Evolutionary conservation across 2,888 invertebrate genomes (phyloP), one percentile per base, ranked within the genome.

Genomic region (Rhagium mordax): DNA sequence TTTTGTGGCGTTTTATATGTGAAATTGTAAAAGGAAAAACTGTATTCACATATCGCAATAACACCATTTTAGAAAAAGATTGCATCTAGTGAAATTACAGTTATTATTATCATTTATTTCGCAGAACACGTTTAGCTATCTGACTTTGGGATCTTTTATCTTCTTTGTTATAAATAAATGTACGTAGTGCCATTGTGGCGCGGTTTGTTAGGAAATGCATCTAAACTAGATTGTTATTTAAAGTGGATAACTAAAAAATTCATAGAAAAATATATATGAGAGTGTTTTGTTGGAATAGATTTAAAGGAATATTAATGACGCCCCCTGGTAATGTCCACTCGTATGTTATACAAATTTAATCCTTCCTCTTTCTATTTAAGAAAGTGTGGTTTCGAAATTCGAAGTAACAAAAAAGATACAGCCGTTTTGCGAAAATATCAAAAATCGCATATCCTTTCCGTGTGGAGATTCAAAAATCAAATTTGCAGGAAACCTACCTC

Each of bases 91-190:
- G 59, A 70, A 70, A 71, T 71, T 71, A 71, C 64, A 65, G 65
- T 71, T 71, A 71, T 71, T 71, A 71, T 65, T 71, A 65, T 65
- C 71, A 48, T 66, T 70, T 62, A 65, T 65, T 65, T 53, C 65
- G 65, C 65, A 21, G 33, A 53, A 53, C 67, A 47, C 55, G 57
- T 67, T 67, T 67, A 67, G 57, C 29, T 67, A 67, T 67, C 67
- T 41, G 24, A 3, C 57, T 57, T 33, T 7, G 57, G 8, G 47
- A 57, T 67, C 57, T 65, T 29, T 47, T 57, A 67, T 67, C 67
- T 33, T 47, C 57, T 57, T 57, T 67, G 41, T 57, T 57, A 29
- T 24, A 57, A 55, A 67, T 67, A 67, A 67, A 55, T 65, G 55
- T 47, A 57, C 47, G 33, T 55, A 10, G 67, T 33, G 33, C 47